A percentile compares a stretch with the other conserved stretches of the same genome.
These are phyloP conservation scores for Centroberyx gerrardi DNA, from an alignment of 2,797 vertebrate genomes.

Conservation along the genomic window DNA sequence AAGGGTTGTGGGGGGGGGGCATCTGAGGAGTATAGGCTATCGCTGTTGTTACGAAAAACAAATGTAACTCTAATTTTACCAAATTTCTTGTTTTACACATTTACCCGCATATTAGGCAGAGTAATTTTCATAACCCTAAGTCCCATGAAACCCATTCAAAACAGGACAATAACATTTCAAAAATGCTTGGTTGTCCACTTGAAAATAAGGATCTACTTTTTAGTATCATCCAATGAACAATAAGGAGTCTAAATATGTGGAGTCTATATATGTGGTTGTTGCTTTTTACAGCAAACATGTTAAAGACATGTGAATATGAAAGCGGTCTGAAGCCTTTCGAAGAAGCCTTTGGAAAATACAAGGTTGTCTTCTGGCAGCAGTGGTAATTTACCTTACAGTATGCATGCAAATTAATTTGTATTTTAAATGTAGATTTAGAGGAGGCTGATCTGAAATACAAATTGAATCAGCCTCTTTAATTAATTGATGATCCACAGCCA, in stretches of 20 bases:
- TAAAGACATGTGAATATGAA: conserved; percentile 4
- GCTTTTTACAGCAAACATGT: background rate
- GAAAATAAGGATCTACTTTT: too few relatives aligned
- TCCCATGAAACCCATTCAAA: background rate
- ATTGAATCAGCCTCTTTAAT: conserved; percentile 48
- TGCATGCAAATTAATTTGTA: conserved; percentile 49
- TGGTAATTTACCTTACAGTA: conserved; percentile 22
- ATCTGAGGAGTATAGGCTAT: too few relatives aligned
- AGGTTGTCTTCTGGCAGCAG: background rate
- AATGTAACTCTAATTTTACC: too few relatives aligned
- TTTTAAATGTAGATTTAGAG: conserved; percentile 40
- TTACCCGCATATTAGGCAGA: background rate
- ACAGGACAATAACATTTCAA: too few relatives aligned
- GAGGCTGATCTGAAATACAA: conserved; percentile 41
- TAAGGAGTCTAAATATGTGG: too few relatives aligned
- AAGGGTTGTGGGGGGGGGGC: too few relatives aligned
- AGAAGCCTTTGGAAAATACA: conserved; percentile 4
- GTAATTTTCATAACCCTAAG: background rate
- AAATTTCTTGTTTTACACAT: too few relatives aligned
- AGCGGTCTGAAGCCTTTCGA: background rate
- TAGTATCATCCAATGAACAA: background rate
- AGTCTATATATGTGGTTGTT: background rate
- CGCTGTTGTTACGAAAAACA: too few relatives aligned
- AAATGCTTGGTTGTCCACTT: too few relatives aligned
- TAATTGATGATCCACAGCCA: conserved; percentile 51